phyloP scores from a whole-genome alignment of 2,113 vertebrate species.

The Nesoenas mayeri region DNA sequence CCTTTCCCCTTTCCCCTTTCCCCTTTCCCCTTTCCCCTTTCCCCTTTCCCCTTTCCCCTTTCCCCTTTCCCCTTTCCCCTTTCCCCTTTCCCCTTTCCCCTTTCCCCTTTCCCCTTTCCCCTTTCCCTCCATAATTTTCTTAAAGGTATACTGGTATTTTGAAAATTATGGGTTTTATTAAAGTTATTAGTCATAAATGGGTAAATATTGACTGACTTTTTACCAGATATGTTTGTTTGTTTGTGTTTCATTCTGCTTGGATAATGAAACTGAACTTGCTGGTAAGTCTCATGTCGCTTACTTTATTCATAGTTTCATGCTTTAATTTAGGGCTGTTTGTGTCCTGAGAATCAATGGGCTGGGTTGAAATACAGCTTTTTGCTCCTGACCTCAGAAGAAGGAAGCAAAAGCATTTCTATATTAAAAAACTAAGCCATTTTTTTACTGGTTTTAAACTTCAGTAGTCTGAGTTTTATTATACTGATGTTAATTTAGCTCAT shows the following conservation, averaged over 20 bases:
- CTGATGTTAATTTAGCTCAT: not conserved
- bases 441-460: not conserved
- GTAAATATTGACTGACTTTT: not conserved
- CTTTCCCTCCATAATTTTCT: not conserved
- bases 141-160: not conserved
- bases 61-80: not conserved
- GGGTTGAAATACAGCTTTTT: not conserved
- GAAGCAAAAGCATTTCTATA: not conserved
- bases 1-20: no score
- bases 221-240: not conserved
- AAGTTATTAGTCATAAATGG: not conserved
- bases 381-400: not conserved
- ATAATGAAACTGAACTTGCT: not conserved
- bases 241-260: conserved; percentile 13
- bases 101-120: no score
- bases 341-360: not conserved
- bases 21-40: no score
- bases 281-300: not conserved
- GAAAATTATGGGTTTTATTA: not conserved
- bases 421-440: not conserved
- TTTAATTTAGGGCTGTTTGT: not conserved
- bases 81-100: no score
- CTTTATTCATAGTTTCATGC: not conserved
- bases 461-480: not conserved
- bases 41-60: not conserved